phyloP scores from a whole-genome alignment of 2,113 vertebrate genomes.

The Willisornis vidua region DNA sequence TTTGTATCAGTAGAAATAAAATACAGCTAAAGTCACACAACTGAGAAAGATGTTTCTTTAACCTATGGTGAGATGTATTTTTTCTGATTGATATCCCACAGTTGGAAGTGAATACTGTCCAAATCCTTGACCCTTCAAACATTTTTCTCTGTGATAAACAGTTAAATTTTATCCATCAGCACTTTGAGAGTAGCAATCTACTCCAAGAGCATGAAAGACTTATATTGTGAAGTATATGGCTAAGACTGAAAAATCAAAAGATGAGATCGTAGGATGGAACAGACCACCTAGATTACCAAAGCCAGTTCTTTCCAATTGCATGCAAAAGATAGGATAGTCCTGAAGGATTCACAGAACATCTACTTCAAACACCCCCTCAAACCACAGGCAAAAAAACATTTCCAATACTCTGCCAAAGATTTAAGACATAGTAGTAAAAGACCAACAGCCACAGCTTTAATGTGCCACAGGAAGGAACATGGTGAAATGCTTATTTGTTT shows the following conservation, averaged over 20 bases:
- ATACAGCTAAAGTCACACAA: neutral
- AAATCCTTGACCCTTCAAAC: constrained; percentile 53
- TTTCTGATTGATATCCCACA: constrained; percentile 48
- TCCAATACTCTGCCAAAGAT: constrained; percentile 18
- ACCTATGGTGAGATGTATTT: constrained; percentile 3
- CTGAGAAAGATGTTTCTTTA: constrained; percentile 52
- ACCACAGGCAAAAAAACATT: constrained; percentile 29
- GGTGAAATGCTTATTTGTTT: constrained; percentile 60
- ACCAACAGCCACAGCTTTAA: neutral
- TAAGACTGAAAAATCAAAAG: constrained; percentile 37
- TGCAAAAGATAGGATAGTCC: constrained; percentile 1
- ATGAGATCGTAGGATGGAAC: neutral
- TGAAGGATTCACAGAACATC: constrained; percentile 17
- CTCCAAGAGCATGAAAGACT: constrained; percentile 34
- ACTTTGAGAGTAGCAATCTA: constrained; percentile 46
- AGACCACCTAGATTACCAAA: constrained; percentile 34
- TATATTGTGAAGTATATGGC: constrained; percentile 2
- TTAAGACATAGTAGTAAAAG: constrained; percentile 11
- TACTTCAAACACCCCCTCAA: constrained; percentile 53
- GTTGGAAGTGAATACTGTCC: constrained; percentile 36
- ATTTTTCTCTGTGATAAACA: constrained; percentile 41
- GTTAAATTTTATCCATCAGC: constrained; percentile 63
- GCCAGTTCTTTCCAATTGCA: neutral
- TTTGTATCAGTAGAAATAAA: constrained; percentile 50
- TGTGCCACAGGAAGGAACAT: constrained; percentile 51